Percentiles rank a stretch among this genome's conserved stretches.
phyloP scores from a whole-genome alignment of 2,113 vertebrate genomes.

The Thalassoma bifasciatum region DNA sequence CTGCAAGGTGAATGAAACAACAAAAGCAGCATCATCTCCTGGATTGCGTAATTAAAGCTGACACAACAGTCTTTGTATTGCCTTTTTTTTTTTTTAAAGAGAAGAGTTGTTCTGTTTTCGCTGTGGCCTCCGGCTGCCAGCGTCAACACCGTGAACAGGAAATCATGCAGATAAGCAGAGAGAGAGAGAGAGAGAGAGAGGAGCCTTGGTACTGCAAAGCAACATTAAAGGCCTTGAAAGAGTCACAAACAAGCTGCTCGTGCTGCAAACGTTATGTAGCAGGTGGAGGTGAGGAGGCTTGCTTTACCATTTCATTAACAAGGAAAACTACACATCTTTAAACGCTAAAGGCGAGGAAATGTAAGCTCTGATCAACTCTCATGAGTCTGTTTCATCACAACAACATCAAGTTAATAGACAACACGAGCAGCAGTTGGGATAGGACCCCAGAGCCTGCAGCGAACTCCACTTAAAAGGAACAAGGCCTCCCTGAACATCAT shows the following conservation, averaged over 20 bases:
- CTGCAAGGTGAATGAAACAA: conserved; percentile 25
- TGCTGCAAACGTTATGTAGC: background rate
- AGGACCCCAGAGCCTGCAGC: too few relatives aligned
- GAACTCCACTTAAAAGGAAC: too few relatives aligned
- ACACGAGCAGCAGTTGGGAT: too few relatives aligned
- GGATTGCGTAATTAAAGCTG: conserved; percentile 22
- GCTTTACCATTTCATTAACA: too few relatives aligned
- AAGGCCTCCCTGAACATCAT: too few relatives aligned
- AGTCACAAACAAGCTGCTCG: conserved; percentile 5
- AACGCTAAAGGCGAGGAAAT: background rate
- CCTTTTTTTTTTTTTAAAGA: conserved; percentile 13
- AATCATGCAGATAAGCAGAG: conserved; percentile 23
- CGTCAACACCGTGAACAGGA: conserved; percentile 41
- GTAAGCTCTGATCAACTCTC: background rate
- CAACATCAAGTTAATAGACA: too few relatives aligned
- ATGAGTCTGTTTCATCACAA: background rate
- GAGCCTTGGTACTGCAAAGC: conserved; percentile 50
- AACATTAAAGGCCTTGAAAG: conserved; percentile 63
- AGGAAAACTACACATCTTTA: background rate
- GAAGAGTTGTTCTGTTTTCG: conserved; percentile 34
- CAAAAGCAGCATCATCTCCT: conserved; percentile 40
- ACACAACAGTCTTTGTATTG: conserved; percentile 30
- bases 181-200: background rate
- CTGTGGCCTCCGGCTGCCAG: conserved; percentile 49
- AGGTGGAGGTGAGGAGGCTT: background rate